Evolutionary conservation across 2,888 invertebrate genomes (phyloP).

Genomic region (Stenodera caucasica): DNA sequence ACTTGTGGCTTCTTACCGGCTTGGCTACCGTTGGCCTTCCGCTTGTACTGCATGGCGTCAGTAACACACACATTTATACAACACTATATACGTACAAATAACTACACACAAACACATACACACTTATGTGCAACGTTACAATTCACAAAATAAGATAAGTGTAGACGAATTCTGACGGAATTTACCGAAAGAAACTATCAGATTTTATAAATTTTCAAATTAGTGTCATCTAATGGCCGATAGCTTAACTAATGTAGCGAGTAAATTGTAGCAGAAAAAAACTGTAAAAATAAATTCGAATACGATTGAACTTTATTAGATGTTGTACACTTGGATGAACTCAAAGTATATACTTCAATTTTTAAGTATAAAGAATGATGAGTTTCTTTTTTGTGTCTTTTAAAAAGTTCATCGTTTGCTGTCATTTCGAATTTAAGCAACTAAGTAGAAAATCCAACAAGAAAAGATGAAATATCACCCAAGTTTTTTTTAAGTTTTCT

Average conservation of each 20-base stretch:
- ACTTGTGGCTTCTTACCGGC: constrained; percentile 45
- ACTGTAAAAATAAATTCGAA: no score
- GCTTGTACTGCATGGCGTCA: constrained; percentile 44
- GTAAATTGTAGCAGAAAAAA: no score
- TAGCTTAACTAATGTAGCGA: background rate
- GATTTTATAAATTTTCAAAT: background rate
- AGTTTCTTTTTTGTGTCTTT: no score
- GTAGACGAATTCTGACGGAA: background rate
- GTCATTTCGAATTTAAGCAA: background rate
- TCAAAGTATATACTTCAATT: no score
- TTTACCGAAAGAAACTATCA: background rate
- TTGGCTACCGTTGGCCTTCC: constrained; percentile 31
- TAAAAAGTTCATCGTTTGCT: no score
- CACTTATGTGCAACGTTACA: constrained; percentile 40
- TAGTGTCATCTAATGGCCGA: background rate
- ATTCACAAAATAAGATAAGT: constrained; percentile 2
- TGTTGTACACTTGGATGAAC: no score
- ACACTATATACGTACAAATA: constrained; percentile 13
- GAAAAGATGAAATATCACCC: background rate
- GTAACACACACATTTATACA: background rate
- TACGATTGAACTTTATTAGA: no score
- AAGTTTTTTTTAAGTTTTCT: background rate
- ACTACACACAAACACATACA: constrained; percentile 2
- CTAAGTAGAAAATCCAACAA: background rate
- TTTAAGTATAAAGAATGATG: no score